Percentiles rank a stretch among this genome's conserved stretches.
Conservation (phyloP, 2,113 vertebrate species). For the Stomatorhinus ivindoensis region DNA sequence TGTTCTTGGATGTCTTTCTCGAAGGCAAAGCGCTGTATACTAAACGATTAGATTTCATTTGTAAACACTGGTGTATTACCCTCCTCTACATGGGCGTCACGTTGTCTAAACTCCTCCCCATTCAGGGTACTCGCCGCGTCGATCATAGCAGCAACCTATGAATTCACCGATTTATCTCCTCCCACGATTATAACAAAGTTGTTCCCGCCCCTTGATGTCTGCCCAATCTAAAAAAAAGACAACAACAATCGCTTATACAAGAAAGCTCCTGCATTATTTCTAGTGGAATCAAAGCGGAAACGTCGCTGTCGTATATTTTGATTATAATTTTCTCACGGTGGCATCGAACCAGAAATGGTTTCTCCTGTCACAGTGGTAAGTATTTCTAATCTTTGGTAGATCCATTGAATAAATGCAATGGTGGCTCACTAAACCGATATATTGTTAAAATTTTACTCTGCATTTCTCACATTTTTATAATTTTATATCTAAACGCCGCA, state of each 20-base stretch:
- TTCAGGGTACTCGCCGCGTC: not conserved
- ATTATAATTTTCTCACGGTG: not conserved
- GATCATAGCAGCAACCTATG: conserved; percentile 11
- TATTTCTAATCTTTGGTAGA: conserved; percentile 6
- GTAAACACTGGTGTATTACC: conserved; percentile 32
- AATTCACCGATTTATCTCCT: not conserved
- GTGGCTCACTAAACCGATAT: not conserved
- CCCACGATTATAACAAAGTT: conserved; percentile 19
- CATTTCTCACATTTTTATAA: not conserved
- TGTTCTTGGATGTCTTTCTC: not conserved
- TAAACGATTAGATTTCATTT: not conserved
- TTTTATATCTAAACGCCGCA: not conserved
- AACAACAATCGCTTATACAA: conserved; percentile 59
- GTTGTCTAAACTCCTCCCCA: not conserved
- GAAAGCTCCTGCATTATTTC: conserved; percentile 7
- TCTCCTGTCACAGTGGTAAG: conserved; percentile 69
- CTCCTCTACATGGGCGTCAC: conserved; percentile 35
- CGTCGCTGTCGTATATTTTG: not conserved
- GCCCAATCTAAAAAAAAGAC: conserved; percentile 45
- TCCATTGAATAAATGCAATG: not conserved
- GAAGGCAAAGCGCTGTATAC: not conserved
- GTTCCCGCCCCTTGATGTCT: conserved; percentile 36
- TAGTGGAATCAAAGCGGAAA: conserved; percentile 22
- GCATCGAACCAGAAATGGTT: conserved; percentile 52
- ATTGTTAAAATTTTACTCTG: not conserved